Conservation (phyloP, 2,797 vertebrate species). For the Poecilia velifera region DNA sequence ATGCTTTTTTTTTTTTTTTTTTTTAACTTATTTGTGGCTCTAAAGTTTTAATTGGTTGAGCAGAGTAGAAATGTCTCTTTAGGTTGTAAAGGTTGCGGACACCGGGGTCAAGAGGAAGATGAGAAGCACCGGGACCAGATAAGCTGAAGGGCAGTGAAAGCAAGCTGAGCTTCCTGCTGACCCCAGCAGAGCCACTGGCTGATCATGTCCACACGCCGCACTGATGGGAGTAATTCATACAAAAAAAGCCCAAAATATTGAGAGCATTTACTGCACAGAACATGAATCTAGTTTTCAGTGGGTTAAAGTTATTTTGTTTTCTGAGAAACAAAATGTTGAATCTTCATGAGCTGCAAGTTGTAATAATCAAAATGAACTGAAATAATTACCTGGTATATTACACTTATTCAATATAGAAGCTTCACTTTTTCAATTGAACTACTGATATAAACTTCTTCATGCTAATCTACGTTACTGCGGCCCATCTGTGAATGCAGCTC, state of each 20-base stretch:
- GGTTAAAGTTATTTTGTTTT: not conserved
- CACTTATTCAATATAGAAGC: not conserved
- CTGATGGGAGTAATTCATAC: not conserved
- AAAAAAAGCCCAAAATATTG: not conserved
- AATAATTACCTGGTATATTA: not conserved
- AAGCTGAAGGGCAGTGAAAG: not conserved
- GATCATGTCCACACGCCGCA: not conserved
- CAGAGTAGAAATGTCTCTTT: too few species aligned
- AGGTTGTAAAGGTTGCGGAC: too few species aligned
- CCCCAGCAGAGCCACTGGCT: not conserved
- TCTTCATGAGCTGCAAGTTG: not conserved
- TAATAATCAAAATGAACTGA: not conserved
- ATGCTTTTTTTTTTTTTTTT: too few species aligned
- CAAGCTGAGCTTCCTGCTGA: not conserved
- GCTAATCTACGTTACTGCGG: not conserved
- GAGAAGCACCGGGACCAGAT: not conserved
- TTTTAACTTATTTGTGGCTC: too few species aligned
- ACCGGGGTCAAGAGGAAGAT: not conserved
- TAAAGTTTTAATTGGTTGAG: too few species aligned
- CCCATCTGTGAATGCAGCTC: conserved; percentile 30
- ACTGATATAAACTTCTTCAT: not conserved
- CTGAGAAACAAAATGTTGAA: not conserved
- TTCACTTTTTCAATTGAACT: not conserved
- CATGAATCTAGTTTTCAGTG: not conserved
- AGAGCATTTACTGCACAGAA: not conserved